Evolutionary conservation across 2,888 invertebrate genomes (phyloP), one percentile per base, ranked within the genome.

Genomic region (Agonopterix subpropinquella): DNA sequence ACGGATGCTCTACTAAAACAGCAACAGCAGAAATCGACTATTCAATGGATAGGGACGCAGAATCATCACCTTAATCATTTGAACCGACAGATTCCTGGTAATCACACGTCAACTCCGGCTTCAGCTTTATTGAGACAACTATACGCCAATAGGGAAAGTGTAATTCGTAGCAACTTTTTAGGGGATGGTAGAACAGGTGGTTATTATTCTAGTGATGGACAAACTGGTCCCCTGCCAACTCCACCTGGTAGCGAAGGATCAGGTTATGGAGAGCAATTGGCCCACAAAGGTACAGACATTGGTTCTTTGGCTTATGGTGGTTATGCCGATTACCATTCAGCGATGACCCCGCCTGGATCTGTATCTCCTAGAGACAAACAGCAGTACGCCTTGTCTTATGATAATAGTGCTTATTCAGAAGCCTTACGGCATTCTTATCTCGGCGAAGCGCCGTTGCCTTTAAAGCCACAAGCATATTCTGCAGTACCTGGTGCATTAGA

Each of bases 261-360:
- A 0, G 85, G 89, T 10, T 94, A 94, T 67, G 91, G 92, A 44
- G 93, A 93, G 59, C 88, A 88, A 54, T 63, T 88, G 66, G 87
- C 82, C 28, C 92, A 92, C 62, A 88, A 88, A 65, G 74, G 80
- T 41, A 86, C 87, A 10, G 88, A 88, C 54, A 82, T 93, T 90
- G 71, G 95, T 90, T 79, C 94, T 80, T 70, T 87, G 61, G 82
- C 87, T 44, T 88, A 88, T 52, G 85, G 86, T 35, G 91, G 92
- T 41, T 91, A 91, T 58, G 94, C 93, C 56, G 96, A 96, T 68
- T 96, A 96, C 67, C 97, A 97, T 77, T 94, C 96, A 41, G 96
- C 96, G 45, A 98, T 98, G 96, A 98, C 98, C 4, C 98, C 98
- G 47, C 98, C 98, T 47, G 96, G 97, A n/a, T 98, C 98, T 3